Base-by-base conservation (phyloP, 92 coral and sea anemone genomes). In the Heliopora coerulea region DNA sequence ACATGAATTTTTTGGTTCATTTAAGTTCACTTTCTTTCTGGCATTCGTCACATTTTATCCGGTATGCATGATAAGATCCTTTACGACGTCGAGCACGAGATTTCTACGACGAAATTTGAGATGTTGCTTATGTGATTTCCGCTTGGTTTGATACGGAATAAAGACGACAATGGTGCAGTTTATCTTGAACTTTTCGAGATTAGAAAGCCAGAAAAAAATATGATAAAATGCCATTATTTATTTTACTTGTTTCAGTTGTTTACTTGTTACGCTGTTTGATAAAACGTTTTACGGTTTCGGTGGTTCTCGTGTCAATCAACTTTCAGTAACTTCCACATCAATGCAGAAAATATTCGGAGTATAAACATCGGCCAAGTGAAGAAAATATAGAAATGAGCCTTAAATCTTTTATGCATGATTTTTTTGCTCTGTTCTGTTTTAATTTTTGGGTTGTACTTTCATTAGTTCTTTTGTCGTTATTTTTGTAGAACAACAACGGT, bases 11-110 rank as follows among this genome's bases (percentile, higher is more conserved):
- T 31, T 37, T 37, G 30, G n/a, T 64, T n/a, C n/a, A 41, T 49
- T 64, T 52, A 37, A 30, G 8, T 15, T 64, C 39, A 28, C 34
- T 64, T 41, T 64, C 72, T 39, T 64, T 64, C 54, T 64, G 72
- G 33, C 72, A 24, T 64, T 41, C 72, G 31, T 64, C 54, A n/a
- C 72, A 37, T 37, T 64, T 64, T n/a, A 64, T 31, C 23, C 68
- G 68, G 4, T 62, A 46, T n/a, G n/a, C n/a, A 32, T 46, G 68
- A 62, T 62, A 62, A 26, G 21, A 23, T 9, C 68, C 8, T 34
- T 62, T 62, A 25, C n/a, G n/a, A n/a, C n/a, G n/a, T n/a, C 48
- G 20, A 62, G 35, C 8, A 8, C 54, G 1, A 64, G 72, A 64
- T 39, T 41, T 64, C 3, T 28, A 18, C 50, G 54, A 64, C 72